These are phyloP conservation scores for Lottia scabra DNA, from an alignment of 2,888 invertebrate species.

Conservation along the genomic window DNA sequence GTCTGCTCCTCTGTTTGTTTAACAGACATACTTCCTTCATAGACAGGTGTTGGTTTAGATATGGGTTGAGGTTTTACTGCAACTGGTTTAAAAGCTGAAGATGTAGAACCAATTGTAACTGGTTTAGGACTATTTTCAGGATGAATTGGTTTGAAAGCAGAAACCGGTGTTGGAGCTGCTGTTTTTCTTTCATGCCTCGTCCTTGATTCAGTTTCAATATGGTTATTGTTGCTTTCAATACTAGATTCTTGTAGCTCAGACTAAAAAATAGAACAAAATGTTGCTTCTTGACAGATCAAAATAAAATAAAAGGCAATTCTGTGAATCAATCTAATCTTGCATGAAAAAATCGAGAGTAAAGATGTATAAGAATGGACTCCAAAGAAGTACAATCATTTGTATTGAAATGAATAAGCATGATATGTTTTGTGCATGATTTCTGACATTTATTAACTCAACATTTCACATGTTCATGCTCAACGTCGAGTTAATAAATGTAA, in stretches of 20 bases:
- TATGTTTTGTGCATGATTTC: too few species aligned
- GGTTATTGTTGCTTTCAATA: background rate
- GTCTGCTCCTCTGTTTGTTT: conserved; percentile 32
- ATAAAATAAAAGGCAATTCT: background rate
- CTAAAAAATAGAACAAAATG: background rate
- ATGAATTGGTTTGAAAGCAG: conserved; percentile 43
- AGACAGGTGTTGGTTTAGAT: conserved; percentile 9
- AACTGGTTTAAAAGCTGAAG: conserved; percentile 53
- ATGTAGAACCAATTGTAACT: conserved; percentile 28
- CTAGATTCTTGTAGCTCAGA: background rate
- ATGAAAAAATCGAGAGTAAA: too few species aligned
- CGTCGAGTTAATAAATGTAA: too few species aligned
- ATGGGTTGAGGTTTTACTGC: conserved; percentile 36
- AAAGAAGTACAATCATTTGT: too few species aligned
- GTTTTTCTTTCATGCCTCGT: background rate
- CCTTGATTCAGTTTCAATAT: background rate
- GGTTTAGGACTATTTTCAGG: conserved; percentile 27
- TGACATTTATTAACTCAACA: too few species aligned
- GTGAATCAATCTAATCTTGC: too few species aligned
- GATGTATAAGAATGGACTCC: too few species aligned
- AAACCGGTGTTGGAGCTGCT: conserved; percentile 24
- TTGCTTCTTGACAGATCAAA: too few species aligned
- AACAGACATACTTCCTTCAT: background rate
- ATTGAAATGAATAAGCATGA: too few species aligned
- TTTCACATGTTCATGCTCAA: too few species aligned